These are phyloP conservation scores for Paradisaea rubra DNA, from an alignment of 2,113 vertebrate species.

Conservation along the genomic window DNA sequence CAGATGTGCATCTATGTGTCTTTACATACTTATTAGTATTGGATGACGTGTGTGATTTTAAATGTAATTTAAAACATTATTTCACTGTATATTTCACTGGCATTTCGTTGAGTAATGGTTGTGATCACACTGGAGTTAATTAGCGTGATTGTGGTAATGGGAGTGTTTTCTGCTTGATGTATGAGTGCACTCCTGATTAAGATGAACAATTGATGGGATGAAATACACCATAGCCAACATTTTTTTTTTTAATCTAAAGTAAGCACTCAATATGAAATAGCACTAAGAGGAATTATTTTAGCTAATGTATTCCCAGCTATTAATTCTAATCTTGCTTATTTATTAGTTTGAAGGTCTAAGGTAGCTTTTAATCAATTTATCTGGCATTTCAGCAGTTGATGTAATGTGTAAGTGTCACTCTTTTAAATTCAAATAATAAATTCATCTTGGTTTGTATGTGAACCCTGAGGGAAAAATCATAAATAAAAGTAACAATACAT, in stretches of 20 bases:
- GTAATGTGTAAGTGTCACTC: not conserved
- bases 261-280: not conserved
- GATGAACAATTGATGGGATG: not conserved
- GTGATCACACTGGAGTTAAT: not conserved
- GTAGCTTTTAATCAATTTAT: not conserved
- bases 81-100: not conserved
- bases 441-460: not conserved
- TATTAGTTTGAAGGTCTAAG: not conserved
- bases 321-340: constrained; percentile 18
- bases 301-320: not conserved
- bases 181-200: not conserved
- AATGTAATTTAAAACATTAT: not conserved
- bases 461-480: not conserved
- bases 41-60: not conserved
- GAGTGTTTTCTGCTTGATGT: not conserved
- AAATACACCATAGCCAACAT: not conserved
- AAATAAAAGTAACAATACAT: not conserved
- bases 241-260: not conserved
- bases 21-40: not conserved
- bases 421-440: constrained; percentile 2
- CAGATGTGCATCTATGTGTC: not conserved
- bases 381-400: not conserved
- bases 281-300: not conserved
- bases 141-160: not conserved
- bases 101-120: not conserved